A percentile compares a stretch with the other conserved stretches of the same genome.
phyloP scores from a whole-genome alignment of 2,113 vertebrate species.

The Anolis carolinensis region DNA sequence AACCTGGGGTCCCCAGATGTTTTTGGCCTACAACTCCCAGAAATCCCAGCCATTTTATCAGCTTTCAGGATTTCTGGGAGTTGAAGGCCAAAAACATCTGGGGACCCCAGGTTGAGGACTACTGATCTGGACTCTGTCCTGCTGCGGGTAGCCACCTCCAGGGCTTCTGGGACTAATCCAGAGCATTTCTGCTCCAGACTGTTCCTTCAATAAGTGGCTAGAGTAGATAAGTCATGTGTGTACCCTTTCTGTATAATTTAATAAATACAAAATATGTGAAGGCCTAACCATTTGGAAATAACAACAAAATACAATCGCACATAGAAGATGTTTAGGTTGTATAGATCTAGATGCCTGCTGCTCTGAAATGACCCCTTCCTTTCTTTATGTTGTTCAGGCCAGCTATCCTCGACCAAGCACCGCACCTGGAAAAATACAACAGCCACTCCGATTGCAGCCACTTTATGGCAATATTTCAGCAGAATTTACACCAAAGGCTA shows the following conservation, averaged over 20 bases:
- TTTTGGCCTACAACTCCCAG: no score
- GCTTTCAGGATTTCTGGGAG: no score
- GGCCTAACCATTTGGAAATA: background rate
- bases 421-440: conserved; percentile 84
- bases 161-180: no score
- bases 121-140: no score
- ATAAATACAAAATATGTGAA: background rate
- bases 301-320: background rate
- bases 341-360: conserved; percentile 57
- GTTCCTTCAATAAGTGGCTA: no score
- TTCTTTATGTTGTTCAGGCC: conserved; percentile 61
- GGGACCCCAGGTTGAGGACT: no score
- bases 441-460: conserved; percentile 80
- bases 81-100: no score
- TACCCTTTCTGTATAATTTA: background rate
- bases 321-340: conserved; percentile 60
- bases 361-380: conserved; percentile 27
- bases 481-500: conserved; percentile 66
- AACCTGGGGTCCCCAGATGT: no score
- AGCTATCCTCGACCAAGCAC: conserved; percentile 82
- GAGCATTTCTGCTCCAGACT: no score
- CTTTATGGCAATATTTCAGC: conserved; percentile 67
- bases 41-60: no score
- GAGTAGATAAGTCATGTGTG: background rate
- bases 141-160: no score